phyloP scores from a whole-genome alignment of 2,113 vertebrate species.

The Chascanopsetta lugubris region DNA sequence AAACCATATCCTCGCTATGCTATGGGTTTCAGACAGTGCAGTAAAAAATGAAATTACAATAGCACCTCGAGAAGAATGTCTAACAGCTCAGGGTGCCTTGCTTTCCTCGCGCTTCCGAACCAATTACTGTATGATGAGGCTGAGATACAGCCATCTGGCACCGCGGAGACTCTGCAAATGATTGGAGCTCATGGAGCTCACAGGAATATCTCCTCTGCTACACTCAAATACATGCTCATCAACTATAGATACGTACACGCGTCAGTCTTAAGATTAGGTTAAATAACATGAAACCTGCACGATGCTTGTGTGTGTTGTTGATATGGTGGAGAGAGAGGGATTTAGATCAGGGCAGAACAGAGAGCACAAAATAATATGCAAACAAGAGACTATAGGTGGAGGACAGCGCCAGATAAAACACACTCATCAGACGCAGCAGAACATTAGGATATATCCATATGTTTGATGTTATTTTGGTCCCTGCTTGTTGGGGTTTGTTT shows the following conservation, averaged over 20 bases:
- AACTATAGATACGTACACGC: conserved; percentile 17
- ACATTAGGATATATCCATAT: no score
- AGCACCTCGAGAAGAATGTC: conserved; percentile 6
- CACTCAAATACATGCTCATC: conserved; percentile 21
- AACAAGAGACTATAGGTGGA: background rate
- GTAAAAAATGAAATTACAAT: conserved; percentile 6
- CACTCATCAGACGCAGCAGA: no score
- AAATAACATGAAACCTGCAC: conserved; percentile 10
- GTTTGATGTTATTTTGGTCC: no score
- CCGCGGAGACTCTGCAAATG: conserved; percentile 5
- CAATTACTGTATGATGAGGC: conserved; percentile 46
- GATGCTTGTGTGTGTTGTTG: conserved; percentile 10
- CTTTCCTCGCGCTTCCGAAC: conserved; percentile 29
- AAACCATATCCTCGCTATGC: background rate
- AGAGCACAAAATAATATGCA: background rate
- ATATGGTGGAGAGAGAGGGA: conserved; percentile 5
- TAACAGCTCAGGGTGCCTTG: conserved; percentile 4
- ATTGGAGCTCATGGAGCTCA: conserved; percentile 6
- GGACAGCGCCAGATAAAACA: background rate
- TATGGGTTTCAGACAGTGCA: background rate
- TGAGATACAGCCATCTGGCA: conserved; percentile 56
- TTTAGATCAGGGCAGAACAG: background rate
- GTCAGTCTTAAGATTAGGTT: conserved; percentile 6
- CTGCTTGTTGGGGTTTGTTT: no score
- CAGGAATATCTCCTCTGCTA: conserved; percentile 16